Percentiles rank a stretch among this genome's conserved stretches.
These are phyloP conservation scores for Molossus alvarezi DNA, from an alignment of 2,797 vertebrate genomes.

Conservation along the genomic window DNA sequence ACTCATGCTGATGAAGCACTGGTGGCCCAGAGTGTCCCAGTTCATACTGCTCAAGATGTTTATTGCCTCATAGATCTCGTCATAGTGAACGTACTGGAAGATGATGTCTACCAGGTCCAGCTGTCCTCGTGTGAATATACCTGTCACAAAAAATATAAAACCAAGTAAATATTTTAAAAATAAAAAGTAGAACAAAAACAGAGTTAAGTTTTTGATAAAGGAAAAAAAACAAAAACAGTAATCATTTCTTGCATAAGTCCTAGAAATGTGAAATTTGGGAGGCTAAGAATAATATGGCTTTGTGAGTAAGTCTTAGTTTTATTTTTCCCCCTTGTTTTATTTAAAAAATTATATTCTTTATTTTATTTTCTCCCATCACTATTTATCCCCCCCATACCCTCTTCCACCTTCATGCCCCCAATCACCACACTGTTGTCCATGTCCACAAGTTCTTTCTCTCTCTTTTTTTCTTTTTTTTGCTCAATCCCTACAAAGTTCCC, in stretches of 20 bases:
- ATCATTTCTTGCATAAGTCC: not conserved
- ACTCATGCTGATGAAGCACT: slow-evolving; percentile 93
- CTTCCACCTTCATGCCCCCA: too few species aligned
- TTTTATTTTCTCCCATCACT: too few species aligned
- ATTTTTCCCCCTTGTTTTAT: not conserved
- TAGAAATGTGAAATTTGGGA: not conserved
- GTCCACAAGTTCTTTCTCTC: too few species aligned
- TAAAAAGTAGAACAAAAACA: slow-evolving; percentile 55
- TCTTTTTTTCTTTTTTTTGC: too few species aligned
- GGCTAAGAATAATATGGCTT: not conserved
- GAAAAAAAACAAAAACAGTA: slow-evolving; percentile 26
- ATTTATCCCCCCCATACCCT: too few species aligned
- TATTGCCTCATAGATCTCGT: slow-evolving; percentile 93
- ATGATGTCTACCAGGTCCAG: slow-evolving; percentile 93
- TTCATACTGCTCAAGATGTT: slow-evolving; percentile 95
- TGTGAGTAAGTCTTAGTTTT: not conserved
- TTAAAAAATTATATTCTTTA: too few species aligned
- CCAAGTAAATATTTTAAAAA: slow-evolving; percentile 29
- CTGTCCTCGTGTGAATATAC: slow-evolving; percentile 92
- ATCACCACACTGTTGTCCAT: too few species aligned
- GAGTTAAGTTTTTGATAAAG: slow-evolving; percentile 59
- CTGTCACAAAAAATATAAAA: slow-evolving; percentile 90
- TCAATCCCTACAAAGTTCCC: not conserved
- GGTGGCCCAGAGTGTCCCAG: slow-evolving; percentile 94
- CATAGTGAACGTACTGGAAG: slow-evolving; percentile 93